Evolutionary conservation across 2,113 vertebrate species (phyloP).

Genomic region (Trogon melanurus): DNA sequence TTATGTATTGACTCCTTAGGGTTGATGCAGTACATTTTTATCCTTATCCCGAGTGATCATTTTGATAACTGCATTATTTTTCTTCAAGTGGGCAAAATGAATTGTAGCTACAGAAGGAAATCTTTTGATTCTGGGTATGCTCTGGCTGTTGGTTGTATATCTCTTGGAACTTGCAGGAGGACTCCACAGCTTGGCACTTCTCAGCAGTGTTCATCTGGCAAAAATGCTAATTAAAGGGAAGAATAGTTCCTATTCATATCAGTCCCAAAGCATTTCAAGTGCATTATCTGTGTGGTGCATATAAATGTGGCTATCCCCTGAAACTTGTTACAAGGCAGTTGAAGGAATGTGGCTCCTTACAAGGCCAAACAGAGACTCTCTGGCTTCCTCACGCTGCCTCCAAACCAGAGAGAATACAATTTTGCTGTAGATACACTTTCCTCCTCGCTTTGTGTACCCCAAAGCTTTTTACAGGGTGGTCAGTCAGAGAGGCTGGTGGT

Average conservation of each 20-base stretch:
- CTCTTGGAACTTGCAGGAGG: constrained; percentile 55
- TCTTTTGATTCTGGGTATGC: neutral
- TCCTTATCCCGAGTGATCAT: constrained; percentile 27
- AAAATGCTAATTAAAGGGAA: constrained; percentile 73
- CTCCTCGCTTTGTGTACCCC: accelerated
- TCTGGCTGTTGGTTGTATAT: constrained; percentile 18
- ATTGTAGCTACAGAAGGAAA: constrained; percentile 19
- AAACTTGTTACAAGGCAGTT: constrained; percentile 4
- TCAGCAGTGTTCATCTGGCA: constrained; percentile 65
- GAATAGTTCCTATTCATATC: constrained; percentile 72
- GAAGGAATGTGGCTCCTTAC: constrained; percentile 39
- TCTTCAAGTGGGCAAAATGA: neutral
- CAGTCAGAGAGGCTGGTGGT: neutral
- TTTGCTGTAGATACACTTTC: neutral
- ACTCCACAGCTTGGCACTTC: constrained; percentile 58
- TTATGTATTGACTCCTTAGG: constrained; percentile 1
- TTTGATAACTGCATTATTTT: constrained; percentile 45
- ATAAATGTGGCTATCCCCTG: constrained; percentile 45
- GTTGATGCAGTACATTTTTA: constrained; percentile 16
- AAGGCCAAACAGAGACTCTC: neutral
- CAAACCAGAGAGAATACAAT: neutral
- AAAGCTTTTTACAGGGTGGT: neutral
- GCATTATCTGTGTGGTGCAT: constrained; percentile 61
- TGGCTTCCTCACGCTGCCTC: neutral
- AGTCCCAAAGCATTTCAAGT: constrained; percentile 57